phyloP scores from a whole-genome alignment of 2,113 vertebrate species.

The Petromus typicus region DNA sequence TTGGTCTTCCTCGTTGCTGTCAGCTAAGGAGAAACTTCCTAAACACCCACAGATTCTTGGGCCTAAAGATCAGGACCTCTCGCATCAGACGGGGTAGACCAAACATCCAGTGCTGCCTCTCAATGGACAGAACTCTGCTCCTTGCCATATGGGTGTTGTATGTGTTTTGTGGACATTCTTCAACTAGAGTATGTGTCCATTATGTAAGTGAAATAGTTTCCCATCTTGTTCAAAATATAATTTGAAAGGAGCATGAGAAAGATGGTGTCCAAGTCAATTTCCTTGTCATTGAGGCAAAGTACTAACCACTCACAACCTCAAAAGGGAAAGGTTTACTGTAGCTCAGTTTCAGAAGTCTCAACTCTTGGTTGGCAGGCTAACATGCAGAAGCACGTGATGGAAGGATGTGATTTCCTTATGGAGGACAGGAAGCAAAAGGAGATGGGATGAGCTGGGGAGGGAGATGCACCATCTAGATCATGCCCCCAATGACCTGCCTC shows the following conservation, averaged over 20 bases:
- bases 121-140: accelerated
- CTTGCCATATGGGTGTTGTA: accelerated
- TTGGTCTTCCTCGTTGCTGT: background rate
- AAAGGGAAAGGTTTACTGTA: background rate
- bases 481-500: background rate
- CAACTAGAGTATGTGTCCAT: background rate
- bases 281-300: background rate
- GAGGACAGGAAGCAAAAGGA: background rate
- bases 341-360: background rate
- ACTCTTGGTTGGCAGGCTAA: background rate
- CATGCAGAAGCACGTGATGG: background rate
- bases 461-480: background rate
- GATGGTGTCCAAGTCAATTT: background rate
- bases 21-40: background rate
- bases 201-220: background rate
- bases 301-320: background rate
- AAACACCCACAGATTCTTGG: accelerated
- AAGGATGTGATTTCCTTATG: background rate
- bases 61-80: background rate
- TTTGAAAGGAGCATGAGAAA: background rate
- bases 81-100: background rate
- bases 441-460: background rate
- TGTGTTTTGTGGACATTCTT: background rate
- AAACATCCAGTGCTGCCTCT: background rate
- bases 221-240: background rate